Evolutionary conservation across 2,888 invertebrate genomes (phyloP).

Genomic region (Cataglyphis cursor): DNA sequence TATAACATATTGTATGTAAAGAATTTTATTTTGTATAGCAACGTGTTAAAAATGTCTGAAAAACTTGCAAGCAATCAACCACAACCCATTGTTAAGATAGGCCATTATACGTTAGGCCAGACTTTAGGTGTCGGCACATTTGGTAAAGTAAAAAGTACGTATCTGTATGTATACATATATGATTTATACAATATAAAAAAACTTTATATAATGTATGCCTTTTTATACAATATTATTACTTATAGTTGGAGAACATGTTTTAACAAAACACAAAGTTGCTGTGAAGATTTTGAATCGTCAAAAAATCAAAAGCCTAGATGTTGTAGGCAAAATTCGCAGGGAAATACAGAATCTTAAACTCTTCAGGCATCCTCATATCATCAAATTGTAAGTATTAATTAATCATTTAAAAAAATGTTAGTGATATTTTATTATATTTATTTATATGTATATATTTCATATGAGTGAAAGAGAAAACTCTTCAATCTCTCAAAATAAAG

Average conservation of each 20-base stretch:
- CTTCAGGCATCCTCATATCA: constrained; percentile 99
- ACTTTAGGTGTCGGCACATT: constrained; percentile 99
- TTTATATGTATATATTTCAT: neutral
- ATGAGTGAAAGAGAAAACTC: neutral
- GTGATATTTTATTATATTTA: neutral
- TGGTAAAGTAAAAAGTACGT: constrained; percentile 98
- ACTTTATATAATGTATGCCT: neutral
- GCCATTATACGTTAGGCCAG: constrained; percentile 98
- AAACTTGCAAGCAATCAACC: constrained; percentile 81
- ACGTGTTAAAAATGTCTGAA: constrained; percentile 79
- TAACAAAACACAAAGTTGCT: constrained; percentile 99
- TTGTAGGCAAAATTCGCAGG: constrained; percentile 98
- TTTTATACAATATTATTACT: constrained; percentile 62
- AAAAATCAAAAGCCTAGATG: constrained; percentile 99
- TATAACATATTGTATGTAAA: neutral
- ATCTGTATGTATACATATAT: neutral
- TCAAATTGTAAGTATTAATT: constrained; percentile 92
- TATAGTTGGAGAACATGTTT: constrained; percentile 97
- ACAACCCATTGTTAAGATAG: constrained; percentile 97
- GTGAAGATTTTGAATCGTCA: constrained; percentile 99
- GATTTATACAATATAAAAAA: neutral
- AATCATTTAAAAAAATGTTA: neutral
- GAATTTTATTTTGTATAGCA: constrained; percentile 41
- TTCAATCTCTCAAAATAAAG: neutral
- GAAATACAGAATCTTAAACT: constrained; percentile 99